Base-by-base conservation (phyloP, 2,113 vertebrate genomes). In the Guaruba guarouba region DNA sequence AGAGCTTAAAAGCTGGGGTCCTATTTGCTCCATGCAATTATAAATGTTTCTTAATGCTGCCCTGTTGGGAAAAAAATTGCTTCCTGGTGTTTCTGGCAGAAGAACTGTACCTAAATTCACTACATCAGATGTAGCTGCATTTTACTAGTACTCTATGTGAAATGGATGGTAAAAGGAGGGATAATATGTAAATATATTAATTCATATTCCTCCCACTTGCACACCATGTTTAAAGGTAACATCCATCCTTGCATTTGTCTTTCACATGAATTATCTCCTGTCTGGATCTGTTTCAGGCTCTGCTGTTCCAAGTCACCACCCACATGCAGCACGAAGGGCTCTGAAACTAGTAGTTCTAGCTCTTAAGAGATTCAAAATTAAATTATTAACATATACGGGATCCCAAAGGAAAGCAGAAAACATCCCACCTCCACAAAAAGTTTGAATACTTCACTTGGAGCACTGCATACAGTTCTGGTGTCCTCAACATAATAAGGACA, bases 321-420 rank as follows among this genome's bases (percentile, higher is more conserved):
- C 35, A 92, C 55, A 41, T 1, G 37, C 88, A 94, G 71, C 73
- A 94, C 49, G 81, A 92, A 89, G 83, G 83, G 17, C 83, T 96
- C 90, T 86, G 68, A 90, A 95, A 95, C 90, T 86, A 93, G 92
- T 44, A 96, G 70, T 70, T 49, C 82, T 93, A 81, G 66, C 84
- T 92, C 73, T 24, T 20, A 67, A 94, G 85, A 96, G 79, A 81
- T 70, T 95, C 79, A 96, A 94, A 94, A 97, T 96, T 93, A 97
- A 89, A 93, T 88, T 93, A 94, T 93, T 97, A 96, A 95, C 11
- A 94, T 90, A 96, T 2, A 94, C 54, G 64, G 88, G 69, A 96
- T 91, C 87, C 54, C 31, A 90, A 97, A 96, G 74, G 49, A 83
- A 95, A 97, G 83, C 46, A 91, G 90, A 75, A 95, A 96, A 62